Evolutionary conservation across 2,888 invertebrate genomes (phyloP).

Genomic region (Ochropacha duplaris): DNA sequence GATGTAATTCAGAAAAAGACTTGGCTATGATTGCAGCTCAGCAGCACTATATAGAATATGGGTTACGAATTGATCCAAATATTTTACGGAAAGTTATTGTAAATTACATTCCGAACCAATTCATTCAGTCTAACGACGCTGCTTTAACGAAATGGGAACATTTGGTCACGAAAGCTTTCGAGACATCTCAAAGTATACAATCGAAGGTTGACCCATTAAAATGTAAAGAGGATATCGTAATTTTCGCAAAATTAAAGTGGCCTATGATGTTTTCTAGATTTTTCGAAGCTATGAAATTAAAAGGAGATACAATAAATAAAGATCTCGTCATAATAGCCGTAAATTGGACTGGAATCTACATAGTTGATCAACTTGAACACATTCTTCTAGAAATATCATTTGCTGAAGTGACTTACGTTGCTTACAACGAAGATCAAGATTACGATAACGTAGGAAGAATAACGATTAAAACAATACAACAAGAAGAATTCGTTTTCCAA

Average conservation of each 20-base stretch:
- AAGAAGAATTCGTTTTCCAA: slow-evolving; percentile 95
- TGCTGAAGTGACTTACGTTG: slow-evolving; percentile 92
- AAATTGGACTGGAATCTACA: slow-evolving; percentile 96
- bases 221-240: slow-evolving; percentile 95
- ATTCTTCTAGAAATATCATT: slow-evolving; percentile 94
- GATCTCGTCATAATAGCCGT: slow-evolving; percentile 94
- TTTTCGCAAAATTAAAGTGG: slow-evolving; percentile 96
- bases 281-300: slow-evolving; percentile 93
- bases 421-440: slow-evolving; percentile 78
- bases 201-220: slow-evolving; percentile 85
- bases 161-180: slow-evolving; percentile 87
- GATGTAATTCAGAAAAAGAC: slow-evolving; percentile 92
- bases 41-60: slow-evolving; percentile 94
- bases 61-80: slow-evolving; percentile 85
- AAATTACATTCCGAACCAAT: slow-evolving; percentile 91
- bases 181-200: slow-evolving; percentile 87
- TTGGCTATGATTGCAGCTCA: slow-evolving; percentile 94
- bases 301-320: slow-evolving; percentile 86
- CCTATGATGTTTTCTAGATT: slow-evolving; percentile 97
- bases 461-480: slow-evolving; percentile 91
- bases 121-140: slow-evolving; percentile 84
- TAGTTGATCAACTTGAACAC: slow-evolving; percentile 95
- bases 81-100: slow-evolving; percentile 87
- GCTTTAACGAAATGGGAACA: slow-evolving; percentile 88
- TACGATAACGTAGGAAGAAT: slow-evolving; percentile 84